Base-by-base conservation (phyloP, 1,140 invertebrate genomes). In the Pseudoatta argentina region DNA sequence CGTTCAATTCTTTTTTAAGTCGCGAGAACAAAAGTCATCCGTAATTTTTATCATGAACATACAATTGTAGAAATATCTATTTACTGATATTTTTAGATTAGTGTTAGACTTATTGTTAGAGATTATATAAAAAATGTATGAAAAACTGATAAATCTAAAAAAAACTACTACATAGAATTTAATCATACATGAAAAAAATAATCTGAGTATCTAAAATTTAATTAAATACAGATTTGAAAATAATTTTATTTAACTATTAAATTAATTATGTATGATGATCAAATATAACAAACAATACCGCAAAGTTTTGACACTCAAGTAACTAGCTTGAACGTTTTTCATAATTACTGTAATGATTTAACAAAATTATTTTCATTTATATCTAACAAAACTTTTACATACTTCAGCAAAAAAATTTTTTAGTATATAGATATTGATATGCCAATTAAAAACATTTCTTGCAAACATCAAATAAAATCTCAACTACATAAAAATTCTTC, bases 381-480 rank as follows among this genome's bases (percentile, higher is more conserved):
- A 34, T 34, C 30, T 34, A 34, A 34, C 34, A 34, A 39, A 39
- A 39, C 0, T 39, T 39, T 39, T 39, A 39, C 6, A 39, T 39
- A 8, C 34, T 39, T 39, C 0, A 39, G 34, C 34, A 8, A 39
- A 39, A 39, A 39, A 39, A 8, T 44, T 44, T 44, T 10, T 44
- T 44, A 44, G 0, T 12, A 8, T 10, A 24, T 34, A 34, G 30
- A 69, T 55, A 48, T 14, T 51, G 10, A 44, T 34, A 24, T 12
- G 8, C 27, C 18, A 14, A 5, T 57, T 16, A 39, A 34, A 6
- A 61, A 78, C 18, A 12, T n/a, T 69, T 16, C 27, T 39, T 5
- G 16, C 61, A 55, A 79, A 48, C 4, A 78, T 5, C 39, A 48
- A 48, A 53, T 53, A 55, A 64, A 48, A 77, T 18, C 27, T 66